Percentiles rank a stretch among this genome's conserved stretches.
These are phyloP conservation scores for Cyaniris semiargus DNA, from an alignment of 2,888 invertebrate species.

Conservation along the genomic window DNA sequence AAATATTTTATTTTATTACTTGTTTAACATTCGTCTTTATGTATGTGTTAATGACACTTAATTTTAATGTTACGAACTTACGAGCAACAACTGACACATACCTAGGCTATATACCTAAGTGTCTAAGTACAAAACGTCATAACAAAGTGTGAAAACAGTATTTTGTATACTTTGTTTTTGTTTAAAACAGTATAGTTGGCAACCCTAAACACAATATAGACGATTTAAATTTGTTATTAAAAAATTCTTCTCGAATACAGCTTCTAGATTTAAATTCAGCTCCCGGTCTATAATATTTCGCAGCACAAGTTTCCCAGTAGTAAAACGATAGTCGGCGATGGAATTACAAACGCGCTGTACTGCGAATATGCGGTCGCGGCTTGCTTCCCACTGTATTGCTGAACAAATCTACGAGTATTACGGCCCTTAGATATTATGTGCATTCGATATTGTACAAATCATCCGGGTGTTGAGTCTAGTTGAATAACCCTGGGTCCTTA, in stretches of 20 bases:
- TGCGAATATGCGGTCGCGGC: slow-evolving; percentile 1
- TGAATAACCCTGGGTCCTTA: no score
- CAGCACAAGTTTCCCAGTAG: slow-evolving; percentile 13
- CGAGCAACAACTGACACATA: no score
- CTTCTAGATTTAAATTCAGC: no score
- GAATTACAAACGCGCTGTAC: slow-evolving; percentile 31
- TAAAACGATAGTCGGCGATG: slow-evolving; percentile 1
- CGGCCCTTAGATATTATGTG: no score
- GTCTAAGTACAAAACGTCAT: no score
- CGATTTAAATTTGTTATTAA: no score
- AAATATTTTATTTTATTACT: slow-evolving; percentile 8
- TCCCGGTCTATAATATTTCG: not conserved
- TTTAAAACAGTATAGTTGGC: no score
- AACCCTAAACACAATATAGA: no score
- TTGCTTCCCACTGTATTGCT: slow-evolving; percentile 12
- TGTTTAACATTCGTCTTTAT: not conserved
- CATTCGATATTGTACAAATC: not conserved
- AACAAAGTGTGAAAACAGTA: no score
- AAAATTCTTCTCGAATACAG: no score
- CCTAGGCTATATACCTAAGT: no score
- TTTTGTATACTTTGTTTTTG: no score
- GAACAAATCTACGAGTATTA: not conserved
- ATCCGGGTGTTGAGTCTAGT: not conserved
- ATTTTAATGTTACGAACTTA: not conserved
- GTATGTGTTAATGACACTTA: not conserved